phyloP scores from a whole-genome alignment of 2,888 invertebrate species.

The Limenitis camilla region DNA sequence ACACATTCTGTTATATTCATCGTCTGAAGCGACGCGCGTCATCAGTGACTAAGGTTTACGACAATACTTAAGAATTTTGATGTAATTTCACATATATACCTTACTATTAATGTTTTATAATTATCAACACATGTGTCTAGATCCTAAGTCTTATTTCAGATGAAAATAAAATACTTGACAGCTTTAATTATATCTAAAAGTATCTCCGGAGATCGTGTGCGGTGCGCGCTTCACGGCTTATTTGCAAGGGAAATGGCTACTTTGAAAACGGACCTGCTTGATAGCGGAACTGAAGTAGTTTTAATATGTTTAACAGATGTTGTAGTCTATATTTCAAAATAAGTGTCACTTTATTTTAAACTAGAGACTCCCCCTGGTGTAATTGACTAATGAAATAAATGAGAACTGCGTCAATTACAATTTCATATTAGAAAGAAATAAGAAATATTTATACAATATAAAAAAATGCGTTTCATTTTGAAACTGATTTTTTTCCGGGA shows the following conservation, averaged over 20 bases:
- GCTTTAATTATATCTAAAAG: slow-evolving; percentile 38
- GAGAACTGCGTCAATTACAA: too few species aligned
- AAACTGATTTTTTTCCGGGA: too few species aligned
- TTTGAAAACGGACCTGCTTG: slow-evolving; percentile 21
- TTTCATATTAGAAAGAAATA: too few species aligned
- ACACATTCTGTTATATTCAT: too few species aligned
- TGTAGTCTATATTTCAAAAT: slow-evolving; percentile 9
- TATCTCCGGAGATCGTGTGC: slow-evolving; percentile 51
- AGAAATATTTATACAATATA: too few species aligned
- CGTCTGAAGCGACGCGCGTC: too few species aligned
- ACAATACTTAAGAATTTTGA: not conserved
- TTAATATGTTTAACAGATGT: not conserved
- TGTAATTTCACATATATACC: too few species aligned
- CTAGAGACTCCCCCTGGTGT: not conserved
- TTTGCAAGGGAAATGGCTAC: slow-evolving; percentile 58
- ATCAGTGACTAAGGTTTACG: too few species aligned
- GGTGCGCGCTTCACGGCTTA: slow-evolving; percentile 59
- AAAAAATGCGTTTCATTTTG: too few species aligned
- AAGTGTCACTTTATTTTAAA: not conserved
- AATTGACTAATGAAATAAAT: too few species aligned
- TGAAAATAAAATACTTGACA: slow-evolving; percentile 36
- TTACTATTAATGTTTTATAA: not conserved
- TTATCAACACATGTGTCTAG: not conserved
- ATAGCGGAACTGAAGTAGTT: not conserved
- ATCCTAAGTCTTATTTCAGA: slow-evolving; percentile 10